These are phyloP conservation scores for Pampusana beccarii DNA, from an alignment of 2,113 vertebrate genomes.

Conservation along the genomic window DNA sequence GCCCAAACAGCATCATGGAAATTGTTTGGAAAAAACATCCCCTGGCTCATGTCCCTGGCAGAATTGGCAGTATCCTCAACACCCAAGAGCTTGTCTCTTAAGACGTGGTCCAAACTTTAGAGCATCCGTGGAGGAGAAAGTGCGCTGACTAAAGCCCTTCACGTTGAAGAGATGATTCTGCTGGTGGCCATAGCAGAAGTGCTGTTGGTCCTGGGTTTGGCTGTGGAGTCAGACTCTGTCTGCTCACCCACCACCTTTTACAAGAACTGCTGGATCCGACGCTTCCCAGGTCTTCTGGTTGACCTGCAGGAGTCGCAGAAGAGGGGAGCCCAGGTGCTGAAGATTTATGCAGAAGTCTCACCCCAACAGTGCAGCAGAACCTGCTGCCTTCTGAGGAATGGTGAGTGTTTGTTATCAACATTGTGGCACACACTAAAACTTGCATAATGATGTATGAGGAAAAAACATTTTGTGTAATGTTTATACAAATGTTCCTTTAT, in stretches of 20 bases:
- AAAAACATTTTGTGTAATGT: neutral
- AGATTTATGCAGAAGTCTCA: conserved; percentile 78
- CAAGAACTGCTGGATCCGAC: conserved; percentile 92
- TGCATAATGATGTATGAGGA: neutral
- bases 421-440: neutral
- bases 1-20: neutral
- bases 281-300: conserved; percentile 84
- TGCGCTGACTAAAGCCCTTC: neutral
- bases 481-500: neutral
- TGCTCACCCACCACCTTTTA: conserved; percentile 88
- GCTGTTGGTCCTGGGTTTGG: conserved; percentile 74
- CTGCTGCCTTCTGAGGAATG: conserved; percentile 84
- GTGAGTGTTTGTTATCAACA: conserved; percentile 42
- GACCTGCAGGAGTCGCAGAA: conserved; percentile 84
- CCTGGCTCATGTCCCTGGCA: neutral
- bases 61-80: neutral
- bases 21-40: neutral
- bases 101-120: neutral
- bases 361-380: conserved; percentile 85
- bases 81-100: neutral
- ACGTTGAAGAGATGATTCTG: conserved; percentile 73
- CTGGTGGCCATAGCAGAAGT: conserved; percentile 20
- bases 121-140: neutral
- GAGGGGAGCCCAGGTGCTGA: conserved; percentile 85
- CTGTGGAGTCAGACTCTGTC: conserved; percentile 56